Evolutionary conservation across 2,113 vertebrate species (phyloP), one percentile per base, ranked within the genome.

Genomic region (Ciconia boyciana): DNA sequence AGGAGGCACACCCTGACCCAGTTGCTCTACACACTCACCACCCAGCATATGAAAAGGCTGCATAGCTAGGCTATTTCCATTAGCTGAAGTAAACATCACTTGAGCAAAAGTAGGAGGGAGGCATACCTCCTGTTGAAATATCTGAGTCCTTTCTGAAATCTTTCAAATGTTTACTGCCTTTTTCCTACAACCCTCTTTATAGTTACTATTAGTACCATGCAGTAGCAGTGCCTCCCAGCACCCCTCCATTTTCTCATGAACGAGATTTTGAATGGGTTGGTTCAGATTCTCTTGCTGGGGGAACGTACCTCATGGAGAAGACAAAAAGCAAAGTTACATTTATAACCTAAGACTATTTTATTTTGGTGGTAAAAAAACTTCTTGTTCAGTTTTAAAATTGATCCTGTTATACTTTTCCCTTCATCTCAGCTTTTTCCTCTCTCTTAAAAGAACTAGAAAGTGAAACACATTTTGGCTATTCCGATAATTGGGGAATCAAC

Each of bases 31-130:
- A 54, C 17, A 26, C 84, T 93, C 0, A 0, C 44, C 41, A 54
- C 74, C 19, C 74, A 68, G 57, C 39, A 52, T 29, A 57, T 3
- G 3, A 87, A 79, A 87, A 52, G 61, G 31, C 46, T 79, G 39
- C 91, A 77, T 25, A 83, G 74, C 46, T 43, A 41, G 66, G 58
- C 81, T 61, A 21, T 29, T 92, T 65, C 90, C 94, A 93, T 95
- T 90, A 97, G 87, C 87, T 77, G 95, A 74, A 91, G 89, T 83
- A 97, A 95, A 93, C 51, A 87, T 15, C 44, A 86, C 58, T 95
- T 80, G 16, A 97, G 39, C 2, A 6, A 88, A 97, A 94, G 88
- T 70, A 77, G 46, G 71, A 87, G 31, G 16, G 48, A 83, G 44
- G 46, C 49, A 39, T 86, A 54, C 16, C 25, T 79, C 54, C 49